phyloP scores from a whole-genome alignment of 1,140 invertebrate genomes.

The Chrysopa pallens region DNA sequence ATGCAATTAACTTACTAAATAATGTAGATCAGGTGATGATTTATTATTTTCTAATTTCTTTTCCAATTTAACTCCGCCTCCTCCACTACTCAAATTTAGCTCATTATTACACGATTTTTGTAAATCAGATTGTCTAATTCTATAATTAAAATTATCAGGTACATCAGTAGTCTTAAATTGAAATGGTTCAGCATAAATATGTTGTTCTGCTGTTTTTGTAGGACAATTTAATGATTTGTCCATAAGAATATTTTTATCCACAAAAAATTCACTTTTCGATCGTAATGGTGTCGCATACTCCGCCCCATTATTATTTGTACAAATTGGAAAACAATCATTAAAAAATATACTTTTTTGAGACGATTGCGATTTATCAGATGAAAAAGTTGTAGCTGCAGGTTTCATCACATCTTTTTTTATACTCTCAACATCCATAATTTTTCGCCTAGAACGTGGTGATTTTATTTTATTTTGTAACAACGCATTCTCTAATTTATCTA shows the following conservation, averaged over 20 bases:
- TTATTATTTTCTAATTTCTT: neutral
- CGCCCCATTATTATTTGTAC: neutral
- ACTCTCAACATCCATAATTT: too few relatives aligned
- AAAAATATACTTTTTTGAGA: conserved; percentile 13
- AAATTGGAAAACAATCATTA: conserved; percentile 29
- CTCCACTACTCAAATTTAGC: too few relatives aligned
- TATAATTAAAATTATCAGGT: too few relatives aligned
- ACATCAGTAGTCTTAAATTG: conserved; percentile 8
- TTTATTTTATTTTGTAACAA: conserved; percentile 28
- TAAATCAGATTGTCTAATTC: too few relatives aligned
- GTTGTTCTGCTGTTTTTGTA: conserved; percentile 13
- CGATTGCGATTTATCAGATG: neutral
- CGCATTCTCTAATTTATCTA: conserved; percentile 36
- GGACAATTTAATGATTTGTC: neutral
- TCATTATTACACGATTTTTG: too few relatives aligned
- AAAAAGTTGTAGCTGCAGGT: too few relatives aligned
- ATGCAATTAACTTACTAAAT: conserved; percentile 20
- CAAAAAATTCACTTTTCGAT: conserved; percentile 4
- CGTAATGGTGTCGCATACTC: neutral
- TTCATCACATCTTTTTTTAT: too few relatives aligned
- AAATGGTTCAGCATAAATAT: conserved; percentile 28
- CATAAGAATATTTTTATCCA: conserved; percentile 8
- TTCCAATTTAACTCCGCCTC: too few relatives aligned
- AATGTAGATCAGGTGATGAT: conserved; percentile 17
- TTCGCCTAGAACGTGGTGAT: neutral